Evolutionary conservation across 1,140 invertebrate species (phyloP).

Genomic region (Aporrectodea caliginosa): DNA sequence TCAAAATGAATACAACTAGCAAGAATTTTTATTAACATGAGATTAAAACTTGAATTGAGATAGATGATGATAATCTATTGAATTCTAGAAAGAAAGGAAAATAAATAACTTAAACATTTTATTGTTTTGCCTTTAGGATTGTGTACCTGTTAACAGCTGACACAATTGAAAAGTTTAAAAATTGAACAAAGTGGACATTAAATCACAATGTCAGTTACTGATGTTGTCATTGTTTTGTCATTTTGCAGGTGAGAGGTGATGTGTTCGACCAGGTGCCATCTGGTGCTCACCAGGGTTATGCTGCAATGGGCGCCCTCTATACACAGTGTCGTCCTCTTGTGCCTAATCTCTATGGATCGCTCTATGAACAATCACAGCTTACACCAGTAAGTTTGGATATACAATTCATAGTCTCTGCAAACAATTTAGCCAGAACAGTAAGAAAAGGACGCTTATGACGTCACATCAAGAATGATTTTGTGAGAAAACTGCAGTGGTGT

Average conservation of each 20-base stretch:
- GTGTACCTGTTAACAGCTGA: no score
- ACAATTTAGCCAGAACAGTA: no score
- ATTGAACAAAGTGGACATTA: neutral
- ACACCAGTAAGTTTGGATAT: slow-evolving; percentile 47
- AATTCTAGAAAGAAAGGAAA: neutral
- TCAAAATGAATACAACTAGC: no score
- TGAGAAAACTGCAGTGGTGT: no score
- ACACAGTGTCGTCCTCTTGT: slow-evolving; percentile 49
- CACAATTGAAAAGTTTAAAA: no score
- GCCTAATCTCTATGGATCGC: slow-evolving; percentile 47
- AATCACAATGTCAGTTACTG: neutral
- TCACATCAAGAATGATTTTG: no score
- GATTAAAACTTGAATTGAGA: neutral
- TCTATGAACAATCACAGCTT: slow-evolving; percentile 39
- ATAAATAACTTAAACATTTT: no score
- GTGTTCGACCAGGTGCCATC: slow-evolving; percentile 45
- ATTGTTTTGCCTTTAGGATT: no score
- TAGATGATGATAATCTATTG: neutral
- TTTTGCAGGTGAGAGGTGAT: slow-evolving; percentile 45
- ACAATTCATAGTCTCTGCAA: no score
- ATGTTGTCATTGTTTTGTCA: neutral
- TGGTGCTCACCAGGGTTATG: slow-evolving; percentile 53
- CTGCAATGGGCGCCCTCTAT: slow-evolving; percentile 48
- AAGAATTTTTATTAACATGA: no score
- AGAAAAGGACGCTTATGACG: no score